These are phyloP conservation scores for Pantherophis guttatus DNA, from an alignment of 2,113 vertebrate genomes.

Conservation along the genomic window DNA sequence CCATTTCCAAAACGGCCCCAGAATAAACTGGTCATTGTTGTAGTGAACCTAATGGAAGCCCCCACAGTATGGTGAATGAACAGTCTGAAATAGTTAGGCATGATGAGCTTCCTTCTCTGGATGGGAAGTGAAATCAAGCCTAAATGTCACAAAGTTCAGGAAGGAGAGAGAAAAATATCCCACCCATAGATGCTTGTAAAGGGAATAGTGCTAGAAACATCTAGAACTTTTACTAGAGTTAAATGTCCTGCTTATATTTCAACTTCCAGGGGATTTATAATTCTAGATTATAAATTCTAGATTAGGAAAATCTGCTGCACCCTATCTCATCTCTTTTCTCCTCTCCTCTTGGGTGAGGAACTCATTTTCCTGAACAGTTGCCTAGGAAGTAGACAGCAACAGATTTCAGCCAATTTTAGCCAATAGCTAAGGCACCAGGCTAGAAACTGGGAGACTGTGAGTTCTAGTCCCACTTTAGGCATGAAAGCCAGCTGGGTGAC, in stretches of 20 bases:
- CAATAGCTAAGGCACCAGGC: not conserved
- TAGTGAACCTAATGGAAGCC: conserved; percentile 36
- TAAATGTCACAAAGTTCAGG: conserved; percentile 31
- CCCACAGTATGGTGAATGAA: conserved; percentile 55
- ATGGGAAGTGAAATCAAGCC: conserved; percentile 39
- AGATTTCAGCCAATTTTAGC: not conserved
- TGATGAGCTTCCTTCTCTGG: conserved; percentile 64
- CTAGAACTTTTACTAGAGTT: conserved; percentile 17
- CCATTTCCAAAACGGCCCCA: conserved; percentile 68
- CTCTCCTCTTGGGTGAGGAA: not conserved
- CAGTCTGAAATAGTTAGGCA: conserved; percentile 67
- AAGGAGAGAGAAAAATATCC: not conserved
- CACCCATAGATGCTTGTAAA: conserved; percentile 13
- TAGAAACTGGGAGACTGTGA: not conserved
- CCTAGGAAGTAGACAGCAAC: not conserved
- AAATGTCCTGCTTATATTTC: not conserved
- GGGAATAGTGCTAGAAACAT: not conserved
- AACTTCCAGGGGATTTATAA: not conserved
- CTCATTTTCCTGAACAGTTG: not conserved
- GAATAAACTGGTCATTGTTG: conserved; percentile 71
- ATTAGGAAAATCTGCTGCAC: not conserved
- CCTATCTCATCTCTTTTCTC: not conserved
- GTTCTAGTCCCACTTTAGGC: not conserved
- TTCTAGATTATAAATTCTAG: no score
- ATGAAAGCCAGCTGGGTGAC: not conserved